These are phyloP conservation scores for Erebia ligea DNA, from an alignment of 2,888 invertebrate genomes.

Conservation along the genomic window DNA sequence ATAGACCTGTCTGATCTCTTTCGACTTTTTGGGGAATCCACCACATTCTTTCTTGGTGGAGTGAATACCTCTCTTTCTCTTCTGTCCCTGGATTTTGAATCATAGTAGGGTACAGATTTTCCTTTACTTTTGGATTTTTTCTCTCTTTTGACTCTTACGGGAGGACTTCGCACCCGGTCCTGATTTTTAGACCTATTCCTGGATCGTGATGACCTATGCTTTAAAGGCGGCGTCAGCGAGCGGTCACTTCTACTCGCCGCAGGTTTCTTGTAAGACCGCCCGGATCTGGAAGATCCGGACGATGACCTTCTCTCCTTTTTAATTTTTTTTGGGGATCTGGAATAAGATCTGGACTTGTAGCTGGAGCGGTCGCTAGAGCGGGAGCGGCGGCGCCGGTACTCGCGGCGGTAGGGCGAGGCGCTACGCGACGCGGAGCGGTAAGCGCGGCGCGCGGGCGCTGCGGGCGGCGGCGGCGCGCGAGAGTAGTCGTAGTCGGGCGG, in stretches of 20 bases:
- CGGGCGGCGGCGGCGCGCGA: constrained; percentile 45
- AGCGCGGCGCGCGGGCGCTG: constrained; percentile 49
- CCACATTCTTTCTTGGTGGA: constrained; percentile 49
- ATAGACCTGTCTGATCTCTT: constrained; percentile 55
- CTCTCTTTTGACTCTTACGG: constrained; percentile 45
- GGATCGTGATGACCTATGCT: constrained; percentile 51
- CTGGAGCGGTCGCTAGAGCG: constrained; percentile 67
- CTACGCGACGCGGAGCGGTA: constrained; percentile 63
- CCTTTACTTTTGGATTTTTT: constrained; percentile 44
- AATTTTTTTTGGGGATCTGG: constrained; percentile 47
- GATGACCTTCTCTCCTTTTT: constrained; percentile 44
- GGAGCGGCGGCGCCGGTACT: constrained; percentile 60
- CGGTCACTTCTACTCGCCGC: constrained; percentile 47
- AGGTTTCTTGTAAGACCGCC: constrained; percentile 56
- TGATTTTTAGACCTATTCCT: constrained; percentile 47
- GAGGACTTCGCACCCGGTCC: constrained; percentile 49
- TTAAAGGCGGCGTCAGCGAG: constrained; percentile 57
- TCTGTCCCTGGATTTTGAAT: constrained; percentile 50
- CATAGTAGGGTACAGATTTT: constrained; percentile 55
- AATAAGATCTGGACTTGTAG: constrained; percentile 63
- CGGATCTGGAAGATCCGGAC: constrained; percentile 62
- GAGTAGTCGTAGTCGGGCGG: constrained; percentile 48
- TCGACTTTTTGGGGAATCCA: constrained; percentile 50
- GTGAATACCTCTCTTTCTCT: constrained; percentile 50
- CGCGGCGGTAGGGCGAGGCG: constrained; percentile 61